A percentile compares a stretch with the other conserved stretches of the same genome.
Conservation (phyloP, 2,113 vertebrate genomes). For the Aptenodytes forsteri region DNA sequence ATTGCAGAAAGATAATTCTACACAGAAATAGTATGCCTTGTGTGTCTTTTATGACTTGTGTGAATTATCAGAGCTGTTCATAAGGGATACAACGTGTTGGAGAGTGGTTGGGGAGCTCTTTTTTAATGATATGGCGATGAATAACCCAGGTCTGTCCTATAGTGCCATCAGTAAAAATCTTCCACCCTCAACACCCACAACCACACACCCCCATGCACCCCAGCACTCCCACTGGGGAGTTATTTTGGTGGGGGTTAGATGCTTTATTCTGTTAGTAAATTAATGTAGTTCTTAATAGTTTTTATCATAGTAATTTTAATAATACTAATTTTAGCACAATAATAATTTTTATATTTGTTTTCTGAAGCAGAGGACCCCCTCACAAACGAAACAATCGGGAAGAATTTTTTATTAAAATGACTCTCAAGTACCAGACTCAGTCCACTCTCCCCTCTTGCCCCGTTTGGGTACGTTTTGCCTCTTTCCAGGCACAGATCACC, state of each 20-base stretch:
- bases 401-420: neutral
- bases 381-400: neutral
- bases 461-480: accelerated
- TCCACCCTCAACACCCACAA: neutral
- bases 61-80: neutral
- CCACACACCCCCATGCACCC: neutral
- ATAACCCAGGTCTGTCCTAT: neutral
- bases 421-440: too few relatives aligned
- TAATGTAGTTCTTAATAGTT: neutral
- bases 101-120: neutral
- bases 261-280: neutral
- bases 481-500: neutral
- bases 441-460: neutral
- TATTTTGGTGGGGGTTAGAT: neutral
- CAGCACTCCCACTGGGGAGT: neutral
- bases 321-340: neutral
- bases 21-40: accelerated
- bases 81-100: neutral
- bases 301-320: neutral
- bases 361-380: neutral
- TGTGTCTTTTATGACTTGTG: neutral
- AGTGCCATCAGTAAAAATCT: neutral
- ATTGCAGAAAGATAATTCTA: neutral
- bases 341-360: neutral
- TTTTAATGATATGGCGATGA: accelerated